Percentiles rank a stretch among this genome's conserved stretches.
phyloP scores from a whole-genome alignment of 2,888 invertebrate genomes.

The Lampropteryx suffumata region DNA sequence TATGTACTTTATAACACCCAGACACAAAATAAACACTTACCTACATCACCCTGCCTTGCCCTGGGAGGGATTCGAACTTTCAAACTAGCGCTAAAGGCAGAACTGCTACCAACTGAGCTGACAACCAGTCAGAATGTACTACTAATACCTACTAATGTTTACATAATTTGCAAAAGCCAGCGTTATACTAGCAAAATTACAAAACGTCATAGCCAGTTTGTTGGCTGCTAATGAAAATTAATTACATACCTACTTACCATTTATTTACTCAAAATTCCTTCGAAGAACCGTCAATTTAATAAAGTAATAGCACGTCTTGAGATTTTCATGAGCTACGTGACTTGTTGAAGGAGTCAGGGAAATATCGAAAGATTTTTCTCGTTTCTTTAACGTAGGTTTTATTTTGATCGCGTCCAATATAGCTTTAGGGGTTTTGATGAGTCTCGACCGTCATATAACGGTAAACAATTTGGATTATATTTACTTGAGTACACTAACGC shows the following conservation, averaged over 20 bases:
- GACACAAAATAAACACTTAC: too few relatives aligned
- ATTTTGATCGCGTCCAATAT: background rate
- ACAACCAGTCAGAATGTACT: too few relatives aligned
- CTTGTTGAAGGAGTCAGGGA: conserved; percentile 3
- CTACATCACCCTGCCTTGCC: too few relatives aligned
- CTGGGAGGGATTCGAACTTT: too few relatives aligned
- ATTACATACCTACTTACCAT: conserved; percentile 45
- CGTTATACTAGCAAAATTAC: background rate
- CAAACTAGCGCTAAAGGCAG: too few relatives aligned
- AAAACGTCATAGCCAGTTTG: conserved; percentile 14
- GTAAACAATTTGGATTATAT: too few relatives aligned
- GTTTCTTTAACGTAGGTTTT: background rate
- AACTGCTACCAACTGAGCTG: too few relatives aligned
- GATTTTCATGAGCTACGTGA: conserved; percentile 38
- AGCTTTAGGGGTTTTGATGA: background rate
- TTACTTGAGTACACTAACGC: too few relatives aligned
- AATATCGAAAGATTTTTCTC: conserved; percentile 1
- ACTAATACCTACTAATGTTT: too few relatives aligned
- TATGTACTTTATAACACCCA: too few relatives aligned
- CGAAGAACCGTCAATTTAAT: conserved; percentile 47
- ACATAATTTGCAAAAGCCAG: too few relatives aligned
- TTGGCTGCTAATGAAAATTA: conserved; percentile 53
- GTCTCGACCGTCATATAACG: too few relatives aligned
- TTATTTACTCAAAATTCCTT: conserved; percentile 40
- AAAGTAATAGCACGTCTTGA: conserved; percentile 47